These are phyloP conservation scores for Cervus canadensis DNA, from an alignment of 2,113 vertebrate species.

Conservation along the genomic window DNA sequence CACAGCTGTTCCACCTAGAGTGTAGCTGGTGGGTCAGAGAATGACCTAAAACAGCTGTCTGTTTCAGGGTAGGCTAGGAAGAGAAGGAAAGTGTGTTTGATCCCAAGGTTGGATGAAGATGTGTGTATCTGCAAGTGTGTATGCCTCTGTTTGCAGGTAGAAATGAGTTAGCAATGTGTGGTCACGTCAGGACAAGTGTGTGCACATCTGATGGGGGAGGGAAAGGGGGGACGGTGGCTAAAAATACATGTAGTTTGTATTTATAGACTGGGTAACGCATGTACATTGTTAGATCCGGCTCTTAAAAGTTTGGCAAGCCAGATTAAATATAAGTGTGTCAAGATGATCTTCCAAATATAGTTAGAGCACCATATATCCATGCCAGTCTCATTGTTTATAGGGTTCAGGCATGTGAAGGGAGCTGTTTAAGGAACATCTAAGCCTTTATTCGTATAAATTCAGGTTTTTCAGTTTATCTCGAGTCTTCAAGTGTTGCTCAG, in stretches of 20 bases:
- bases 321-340: conserved; percentile 46
- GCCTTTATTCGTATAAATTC: background rate
- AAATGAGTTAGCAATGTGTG: background rate
- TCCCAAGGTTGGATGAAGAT: background rate
- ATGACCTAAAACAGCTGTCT: conserved; percentile 50
- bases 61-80: background rate
- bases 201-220: background rate
- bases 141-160: background rate
- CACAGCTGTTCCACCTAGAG: conserved; percentile 58
- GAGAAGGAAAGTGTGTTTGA: background rate
- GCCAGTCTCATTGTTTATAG: background rate
- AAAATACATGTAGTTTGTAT: background rate
- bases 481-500: background rate
- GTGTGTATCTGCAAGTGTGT: background rate
- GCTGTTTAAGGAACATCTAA: conserved; percentile 40
- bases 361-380: background rate
- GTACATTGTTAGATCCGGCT: background rate
- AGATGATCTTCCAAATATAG: conserved; percentile 11
- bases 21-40: background rate
- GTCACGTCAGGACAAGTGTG: background rate
- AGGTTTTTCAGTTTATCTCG: background rate
- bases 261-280: background rate
- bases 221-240: background rate
- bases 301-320: conserved; percentile 36
- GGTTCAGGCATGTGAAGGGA: background rate